Conservation (phyloP, 1,140 invertebrate genomes). For the Drosophila sucinea region DNA sequence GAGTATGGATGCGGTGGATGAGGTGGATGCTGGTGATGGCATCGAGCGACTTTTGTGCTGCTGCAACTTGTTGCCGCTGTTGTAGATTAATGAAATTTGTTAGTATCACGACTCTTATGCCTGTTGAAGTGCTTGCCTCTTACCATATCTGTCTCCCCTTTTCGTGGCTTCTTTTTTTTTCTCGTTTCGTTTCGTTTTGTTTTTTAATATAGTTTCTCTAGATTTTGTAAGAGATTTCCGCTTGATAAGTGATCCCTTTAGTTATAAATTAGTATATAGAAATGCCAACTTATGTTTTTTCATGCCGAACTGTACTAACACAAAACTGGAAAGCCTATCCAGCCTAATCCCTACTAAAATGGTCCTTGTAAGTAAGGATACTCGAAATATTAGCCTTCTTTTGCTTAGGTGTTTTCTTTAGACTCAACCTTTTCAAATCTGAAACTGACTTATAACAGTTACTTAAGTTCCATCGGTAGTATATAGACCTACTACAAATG, state of each 20-base stretch:
- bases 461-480: too few relatives aligned
- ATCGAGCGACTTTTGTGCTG: constrained; percentile 45
- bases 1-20: neutral
- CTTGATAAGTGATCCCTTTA: neutral
- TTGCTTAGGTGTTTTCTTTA: too few relatives aligned
- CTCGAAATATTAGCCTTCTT: too few relatives aligned
- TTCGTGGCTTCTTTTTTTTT: constrained; percentile 61
- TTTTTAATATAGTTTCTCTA: neutral
- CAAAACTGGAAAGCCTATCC: too few relatives aligned
- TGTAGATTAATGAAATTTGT: constrained; percentile 82
- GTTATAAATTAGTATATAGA: neutral
- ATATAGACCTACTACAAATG: too few relatives aligned
- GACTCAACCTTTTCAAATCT: too few relatives aligned
- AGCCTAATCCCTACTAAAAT: too few relatives aligned
- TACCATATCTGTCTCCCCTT: constrained; percentile 43
- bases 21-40: constrained; percentile 7
- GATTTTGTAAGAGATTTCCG: neutral
- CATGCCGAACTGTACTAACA: too few relatives aligned
- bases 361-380: too few relatives aligned
- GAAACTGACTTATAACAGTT: too few relatives aligned
- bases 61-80: constrained; percentile 79
- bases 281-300: too few relatives aligned
- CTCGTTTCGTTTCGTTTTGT: too few relatives aligned
- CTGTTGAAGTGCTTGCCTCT: constrained; percentile 34
- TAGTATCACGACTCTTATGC: constrained; percentile 80